Base-by-base conservation (phyloP, 2,888 invertebrate genomes). In the Nycteola revayana region DNA sequence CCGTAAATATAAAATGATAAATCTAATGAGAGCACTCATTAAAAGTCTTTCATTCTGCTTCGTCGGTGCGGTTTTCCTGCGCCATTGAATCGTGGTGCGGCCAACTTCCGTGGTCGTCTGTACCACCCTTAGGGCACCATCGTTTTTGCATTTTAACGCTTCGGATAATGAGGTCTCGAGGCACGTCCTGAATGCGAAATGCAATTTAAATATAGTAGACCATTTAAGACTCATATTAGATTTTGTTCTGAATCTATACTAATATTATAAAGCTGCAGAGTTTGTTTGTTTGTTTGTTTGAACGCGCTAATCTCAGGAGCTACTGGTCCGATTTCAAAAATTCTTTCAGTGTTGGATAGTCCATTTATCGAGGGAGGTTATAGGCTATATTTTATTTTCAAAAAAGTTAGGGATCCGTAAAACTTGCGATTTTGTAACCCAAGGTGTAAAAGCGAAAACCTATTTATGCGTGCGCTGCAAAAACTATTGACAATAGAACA, bases 61-160 rank as follows among this genome's bases (percentile, higher is more conserved):
- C 62, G 63, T 58, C 55, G 53, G 49, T 63, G 72, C 68, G 77
- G 73, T 75, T 78, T 80, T 73, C 77, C 75, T 68, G 60, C 44
- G 57, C 68, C 56, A 77, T 76, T 74, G 75, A 81, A 76, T 71
- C 62, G 64, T 65, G 60, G 66, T 62, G 66, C 69, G 63, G 67
- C 60, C 58, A 60, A 68, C 69, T 78, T 76, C 82, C 76, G 70
- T 50, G 52, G 64, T 62, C 66, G 66, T 60, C 62, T 65, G 62
- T 38, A 45, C 59, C 54, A 56, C 64, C 73, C 68, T 60, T 50
- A 54, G 71, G 71, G 64, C 61, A 51, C 45, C 37, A 49, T 50
- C 72, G 65, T 66, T 79, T 80, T 76, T 71, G 70, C 73, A 72
- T 77, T 81, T 79, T 75, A 75, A 70, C 74, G 70, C 76, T 63